phyloP scores from a whole-genome alignment of 2,113 vertebrate genomes.

The Drymodes brunneopygia region DNA sequence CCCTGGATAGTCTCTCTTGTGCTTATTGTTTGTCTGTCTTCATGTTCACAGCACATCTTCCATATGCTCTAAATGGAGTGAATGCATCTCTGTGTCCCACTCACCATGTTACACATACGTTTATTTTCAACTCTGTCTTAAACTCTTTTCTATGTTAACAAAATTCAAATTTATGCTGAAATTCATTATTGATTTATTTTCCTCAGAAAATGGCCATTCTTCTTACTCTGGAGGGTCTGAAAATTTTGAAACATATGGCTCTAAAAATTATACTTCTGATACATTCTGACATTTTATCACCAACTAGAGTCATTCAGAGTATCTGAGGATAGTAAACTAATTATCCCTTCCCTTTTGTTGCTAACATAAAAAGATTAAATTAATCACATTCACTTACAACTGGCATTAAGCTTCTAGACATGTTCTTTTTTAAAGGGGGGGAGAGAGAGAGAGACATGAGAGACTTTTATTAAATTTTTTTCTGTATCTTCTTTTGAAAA shows the following conservation, averaged over 20 bases:
- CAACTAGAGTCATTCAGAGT: not conserved
- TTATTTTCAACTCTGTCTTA: not conserved
- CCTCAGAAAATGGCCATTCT: not conserved
- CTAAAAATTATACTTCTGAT: not conserved
- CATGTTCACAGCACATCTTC: not conserved
- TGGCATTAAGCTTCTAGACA: constrained; percentile 1
- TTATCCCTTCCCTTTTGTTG: constrained; percentile 39
- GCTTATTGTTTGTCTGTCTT: not conserved
- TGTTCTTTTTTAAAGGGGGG: not conserved
- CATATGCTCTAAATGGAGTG: not conserved
- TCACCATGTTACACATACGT: not conserved
- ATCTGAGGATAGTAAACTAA: constrained; percentile 40
- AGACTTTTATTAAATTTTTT: not conserved
- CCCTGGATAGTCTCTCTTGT: not conserved
- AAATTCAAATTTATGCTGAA: not conserved
- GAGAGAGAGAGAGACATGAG: not conserved
- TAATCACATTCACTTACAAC: constrained; percentile 4
- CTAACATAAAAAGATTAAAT: constrained; percentile 54
- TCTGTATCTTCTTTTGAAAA: not conserved
- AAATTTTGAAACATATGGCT: not conserved
- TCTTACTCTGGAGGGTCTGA: not conserved
- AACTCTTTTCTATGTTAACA: not conserved
- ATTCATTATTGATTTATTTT: not conserved
- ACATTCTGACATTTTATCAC: constrained; percentile 33
- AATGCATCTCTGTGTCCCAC: not conserved